These are phyloP conservation scores for Ptyas mucosa DNA, from an alignment of 2,113 vertebrate genomes.

Conservation along the genomic window DNA sequence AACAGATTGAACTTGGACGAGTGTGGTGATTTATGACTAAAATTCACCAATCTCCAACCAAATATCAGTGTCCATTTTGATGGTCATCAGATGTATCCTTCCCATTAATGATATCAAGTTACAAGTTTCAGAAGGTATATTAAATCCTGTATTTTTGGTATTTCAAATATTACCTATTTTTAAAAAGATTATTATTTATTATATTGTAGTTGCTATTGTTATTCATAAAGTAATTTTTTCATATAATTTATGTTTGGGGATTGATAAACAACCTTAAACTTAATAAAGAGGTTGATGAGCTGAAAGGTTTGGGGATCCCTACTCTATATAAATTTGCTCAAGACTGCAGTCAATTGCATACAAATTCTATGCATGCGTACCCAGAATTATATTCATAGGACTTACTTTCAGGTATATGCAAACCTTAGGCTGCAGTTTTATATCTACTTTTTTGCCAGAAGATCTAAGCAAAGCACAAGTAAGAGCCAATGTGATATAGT, in stretches of 20 bases:
- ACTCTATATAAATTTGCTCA: neutral
- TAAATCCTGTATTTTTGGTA: neutral
- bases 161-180: neutral
- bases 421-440: neutral
- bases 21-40: neutral
- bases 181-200: neutral
- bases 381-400: neutral
- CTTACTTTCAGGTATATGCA: neutral
- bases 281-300: neutral
- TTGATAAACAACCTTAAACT: neutral
- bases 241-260: neutral
- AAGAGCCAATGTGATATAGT: neutral
- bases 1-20: neutral
- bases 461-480: neutral
- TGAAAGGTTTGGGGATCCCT: neutral
- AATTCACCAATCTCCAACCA: neutral
- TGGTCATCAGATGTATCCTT: neutral
- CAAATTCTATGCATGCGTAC: neutral
- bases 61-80: neutral
- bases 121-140: neutral
- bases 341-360: neutral
- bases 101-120: neutral
- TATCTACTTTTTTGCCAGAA: neutral
- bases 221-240: neutral
- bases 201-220: neutral